Base-by-base conservation (phyloP, 2,888 invertebrate species). In the Choristoneura rosaceana region DNA sequence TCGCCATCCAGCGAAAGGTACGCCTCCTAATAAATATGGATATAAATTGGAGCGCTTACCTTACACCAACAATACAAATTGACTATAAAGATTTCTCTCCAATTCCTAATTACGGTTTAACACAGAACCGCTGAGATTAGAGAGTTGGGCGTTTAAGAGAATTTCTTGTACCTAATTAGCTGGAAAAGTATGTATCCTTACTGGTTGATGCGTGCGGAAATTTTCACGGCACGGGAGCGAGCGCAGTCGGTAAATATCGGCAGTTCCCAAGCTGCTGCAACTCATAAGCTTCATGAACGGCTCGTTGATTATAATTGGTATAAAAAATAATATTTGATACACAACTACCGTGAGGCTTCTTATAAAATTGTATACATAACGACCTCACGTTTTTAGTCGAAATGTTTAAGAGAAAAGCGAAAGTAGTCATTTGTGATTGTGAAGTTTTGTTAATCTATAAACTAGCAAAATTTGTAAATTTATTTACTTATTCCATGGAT, bases 1-100 rank as follows among this genome's bases (percentile, higher is more conserved):
- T 76, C 74, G 71, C 75, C 73, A 76, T 77, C 77, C 77, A 79
- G 76, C 75, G 77, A 79, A 74, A 82, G 74, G 75, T 75, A 78
- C 80, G 77, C 80, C 81, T 74, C 79, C 83, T 85, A 82, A 85
- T 87, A 84, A 87, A 87, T 86, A 85, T 86, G 84, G 82, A 84
- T 83, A 82, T 85, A 84, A 84, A 86, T 84, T 82, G 82, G 77
- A 75, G 70, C 66, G 70, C 74, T 74, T 74, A 70, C 78, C 80
- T 81, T 80, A 77, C 76, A 79, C 76, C 76, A 82, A 82, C 81
- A 79, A 82, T 79, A 82, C 80, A 84, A 82, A 84, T 81, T 80
- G 82, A 80, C 78, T 77, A 79, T 76, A 80, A 78, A 78, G 80
- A 80, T 81, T 82, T 78, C 75, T 74, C 71, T 77, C 69, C 73